Percentiles rank a stretch among this genome's conserved stretches.
These are phyloP conservation scores for Pectinophora gossypiella DNA, from an alignment of 1,140 invertebrate genomes.

Conservation along the genomic window DNA sequence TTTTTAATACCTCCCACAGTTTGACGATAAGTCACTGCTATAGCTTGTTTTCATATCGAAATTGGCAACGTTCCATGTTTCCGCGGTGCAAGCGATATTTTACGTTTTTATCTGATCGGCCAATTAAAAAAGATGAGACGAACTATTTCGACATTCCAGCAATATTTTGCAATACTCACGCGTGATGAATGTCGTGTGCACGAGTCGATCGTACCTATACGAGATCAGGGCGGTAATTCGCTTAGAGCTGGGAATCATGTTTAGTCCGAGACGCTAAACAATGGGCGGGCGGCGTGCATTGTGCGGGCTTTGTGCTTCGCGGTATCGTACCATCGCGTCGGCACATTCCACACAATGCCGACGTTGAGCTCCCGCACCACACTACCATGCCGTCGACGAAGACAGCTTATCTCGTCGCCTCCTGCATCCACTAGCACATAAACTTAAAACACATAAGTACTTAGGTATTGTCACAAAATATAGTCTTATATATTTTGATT, in stretches of 20 bases:
- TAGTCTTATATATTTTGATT: neutral
- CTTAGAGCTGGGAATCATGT: conserved; percentile 42
- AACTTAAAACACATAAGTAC: neutral
- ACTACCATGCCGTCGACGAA: conserved; percentile 11
- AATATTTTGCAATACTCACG: neutral
- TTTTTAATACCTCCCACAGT: conserved; percentile 18
- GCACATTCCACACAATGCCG: conserved; percentile 39
- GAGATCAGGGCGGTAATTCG: conserved; percentile 29
- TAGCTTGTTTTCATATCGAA: conserved; percentile 17
- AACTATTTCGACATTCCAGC: neutral
- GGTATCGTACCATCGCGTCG: conserved; percentile 40
- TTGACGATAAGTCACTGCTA: conserved; percentile 13
- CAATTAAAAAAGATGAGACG: conserved; percentile 5
- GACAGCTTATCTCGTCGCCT: conserved; percentile 11
- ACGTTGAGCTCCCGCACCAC: conserved; percentile 14
- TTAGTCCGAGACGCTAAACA: conserved; percentile 60
- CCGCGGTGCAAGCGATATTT: conserved; percentile 8
- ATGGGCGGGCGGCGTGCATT: conserved; percentile 46
- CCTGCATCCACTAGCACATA: neutral
- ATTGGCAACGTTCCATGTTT: conserved; percentile 24
- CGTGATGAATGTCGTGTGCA: neutral
- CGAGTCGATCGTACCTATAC: conserved; percentile 6
- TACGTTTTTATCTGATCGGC: conserved; percentile 9
- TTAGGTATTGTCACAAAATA: neutral
- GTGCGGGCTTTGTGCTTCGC: conserved; percentile 55